Conservation (phyloP, 2,888 invertebrate genomes). For the Xestia ashworthii region DNA sequence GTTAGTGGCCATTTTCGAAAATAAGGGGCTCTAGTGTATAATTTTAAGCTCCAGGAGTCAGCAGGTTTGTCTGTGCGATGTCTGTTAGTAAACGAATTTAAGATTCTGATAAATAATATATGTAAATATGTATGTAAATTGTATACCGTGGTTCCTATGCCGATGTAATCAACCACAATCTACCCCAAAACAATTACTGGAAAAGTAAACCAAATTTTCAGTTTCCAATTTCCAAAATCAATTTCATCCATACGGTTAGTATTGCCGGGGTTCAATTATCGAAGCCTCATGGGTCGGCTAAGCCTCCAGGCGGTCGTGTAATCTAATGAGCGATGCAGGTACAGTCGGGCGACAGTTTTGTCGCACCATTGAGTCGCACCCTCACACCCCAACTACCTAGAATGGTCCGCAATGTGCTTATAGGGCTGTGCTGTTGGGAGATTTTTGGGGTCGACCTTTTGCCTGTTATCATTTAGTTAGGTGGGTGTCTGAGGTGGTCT, state of each 20-base stretch:
- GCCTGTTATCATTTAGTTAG: neutral
- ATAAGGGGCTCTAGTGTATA: neutral
- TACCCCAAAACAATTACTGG: neutral
- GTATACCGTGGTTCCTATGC: neutral
- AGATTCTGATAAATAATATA: neutral
- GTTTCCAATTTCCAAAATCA: constrained; percentile 26
- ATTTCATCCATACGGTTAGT: constrained; percentile 3
- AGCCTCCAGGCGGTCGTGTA: constrained; percentile 54
- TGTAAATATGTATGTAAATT: neutral
- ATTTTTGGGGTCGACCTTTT: neutral
- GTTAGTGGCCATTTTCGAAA: neutral
- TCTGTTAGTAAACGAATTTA: neutral
- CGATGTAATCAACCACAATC: neutral
- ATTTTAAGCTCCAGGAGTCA: neutral
- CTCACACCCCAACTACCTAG: constrained; percentile 43
- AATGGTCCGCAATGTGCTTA: neutral
- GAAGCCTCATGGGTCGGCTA: constrained; percentile 19
- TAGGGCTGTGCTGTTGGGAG: constrained; percentile 16
- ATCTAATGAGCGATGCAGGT: constrained; percentile 62
- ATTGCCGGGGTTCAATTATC: constrained; percentile 40
- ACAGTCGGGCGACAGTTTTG: constrained; percentile 65
- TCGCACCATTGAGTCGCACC: constrained; percentile 70
- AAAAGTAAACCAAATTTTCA: neutral
- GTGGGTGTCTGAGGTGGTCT: neutral
- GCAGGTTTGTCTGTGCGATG: neutral